Evolutionary conservation across 2,888 invertebrate genomes (phyloP), one percentile per base, ranked within the genome.

Genomic region (Trissolcus brochymenae): DNA sequence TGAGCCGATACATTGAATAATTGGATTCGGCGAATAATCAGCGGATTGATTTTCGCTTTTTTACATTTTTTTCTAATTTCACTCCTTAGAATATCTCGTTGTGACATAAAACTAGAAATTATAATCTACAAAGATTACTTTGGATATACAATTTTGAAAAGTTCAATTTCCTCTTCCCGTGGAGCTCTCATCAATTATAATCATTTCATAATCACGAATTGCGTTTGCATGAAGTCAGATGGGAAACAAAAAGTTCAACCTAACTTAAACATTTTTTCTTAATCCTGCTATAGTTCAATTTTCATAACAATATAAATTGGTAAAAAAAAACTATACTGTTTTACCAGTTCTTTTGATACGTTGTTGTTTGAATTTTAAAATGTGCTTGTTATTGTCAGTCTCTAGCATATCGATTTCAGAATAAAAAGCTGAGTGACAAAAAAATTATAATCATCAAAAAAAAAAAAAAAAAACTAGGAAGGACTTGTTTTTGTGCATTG

Each of bases 401-500:
- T 46, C 6, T 13, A 2, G n/a, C 14, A 25, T 46, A 46, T 46
- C 46, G 16, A 6, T 46, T 46, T n/a, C 7, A 46, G 2, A 14
- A 46, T 14, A 16, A 46, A 16, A n/a, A 46, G 16, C 16, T 14
- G n/a, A 16, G 1, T n/a, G 7, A 1, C 16, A 46, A 46, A 46
- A 46, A 25, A 25, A 6, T 25, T 25, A 2, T 25, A 25, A 25
- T 25, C 25, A 25, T 25, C 4, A 6, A 25, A 25, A 46, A 14
- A 7, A n/a, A n/a, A n/a, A n/a, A 46, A 46, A 53, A 62, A 71
- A 35, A 59, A 76, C 17, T 11, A 35, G 53, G 65, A 74, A 74
- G 11, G 57, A 61, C 40, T 64, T 55, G 60, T 55, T 70, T 76
- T 70, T 70, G 59, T 50, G 57, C 59, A 59, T 43, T 54, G 59